A percentile compares a stretch with the other conserved stretches of the same genome.
phyloP scores from a whole-genome alignment of 1,140 invertebrate genomes.

The Copidosoma floridanum region DNA sequence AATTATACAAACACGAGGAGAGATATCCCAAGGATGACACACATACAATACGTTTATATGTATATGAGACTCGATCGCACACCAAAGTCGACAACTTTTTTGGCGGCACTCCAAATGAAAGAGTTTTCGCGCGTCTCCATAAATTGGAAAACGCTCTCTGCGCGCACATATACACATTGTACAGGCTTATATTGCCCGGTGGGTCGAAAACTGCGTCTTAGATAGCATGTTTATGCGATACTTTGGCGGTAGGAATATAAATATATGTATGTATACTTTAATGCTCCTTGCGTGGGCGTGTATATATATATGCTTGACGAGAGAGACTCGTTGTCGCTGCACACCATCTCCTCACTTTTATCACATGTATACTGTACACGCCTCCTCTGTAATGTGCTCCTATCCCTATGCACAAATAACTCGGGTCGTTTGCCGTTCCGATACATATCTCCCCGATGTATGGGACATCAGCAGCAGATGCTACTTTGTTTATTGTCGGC shows the following conservation, averaged over 20 bases:
- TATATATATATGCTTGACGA: conserved; percentile 6
- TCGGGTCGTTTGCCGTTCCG: too few species aligned
- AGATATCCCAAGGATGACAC: too few species aligned
- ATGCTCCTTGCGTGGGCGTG: neutral
- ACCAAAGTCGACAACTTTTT: neutral
- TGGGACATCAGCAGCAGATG: too few species aligned
- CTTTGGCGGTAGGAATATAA: too few species aligned
- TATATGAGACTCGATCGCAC: neutral
- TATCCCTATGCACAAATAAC: neutral
- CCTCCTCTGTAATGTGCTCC: neutral
- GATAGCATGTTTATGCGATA: conserved; percentile 12
- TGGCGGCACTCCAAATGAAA: conserved; percentile 11
- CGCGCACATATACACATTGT: neutral
- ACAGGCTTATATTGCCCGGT: neutral
- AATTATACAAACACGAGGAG: neutral
- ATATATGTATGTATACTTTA: too few species aligned
- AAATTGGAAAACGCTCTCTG: neutral
- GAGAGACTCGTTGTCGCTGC: neutral
- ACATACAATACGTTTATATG: too few species aligned
- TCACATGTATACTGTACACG: neutral
- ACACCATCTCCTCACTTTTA: neutral
- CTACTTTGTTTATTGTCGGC: too few species aligned
- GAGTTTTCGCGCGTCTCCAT: neutral
- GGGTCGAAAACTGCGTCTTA: neutral
- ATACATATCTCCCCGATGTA: too few species aligned